phyloP scores from a whole-genome alignment of 1,140 invertebrate genomes.

The Drosophila mojavensis region DNA sequence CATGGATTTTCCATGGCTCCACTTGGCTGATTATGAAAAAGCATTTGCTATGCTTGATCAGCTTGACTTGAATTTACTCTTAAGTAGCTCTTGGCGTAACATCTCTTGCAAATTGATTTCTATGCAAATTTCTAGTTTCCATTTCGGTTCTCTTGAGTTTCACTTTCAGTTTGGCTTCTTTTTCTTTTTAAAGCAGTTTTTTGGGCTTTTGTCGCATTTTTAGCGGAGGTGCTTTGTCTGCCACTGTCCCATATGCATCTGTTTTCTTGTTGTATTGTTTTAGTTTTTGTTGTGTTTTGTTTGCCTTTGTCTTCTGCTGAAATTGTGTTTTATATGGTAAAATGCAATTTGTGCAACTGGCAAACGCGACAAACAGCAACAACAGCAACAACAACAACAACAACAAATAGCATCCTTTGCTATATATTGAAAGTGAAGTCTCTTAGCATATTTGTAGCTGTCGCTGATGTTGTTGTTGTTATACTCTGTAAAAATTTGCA shows the following conservation, averaged over 20 bases:
- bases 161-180: slow-evolving; percentile 71
- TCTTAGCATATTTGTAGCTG: slow-evolving; percentile 77
- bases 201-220: slow-evolving; percentile 71
- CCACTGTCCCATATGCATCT: slow-evolving; percentile 38
- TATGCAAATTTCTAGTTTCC: slow-evolving; percentile 81
- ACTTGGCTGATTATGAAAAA: neutral
- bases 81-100: slow-evolving; percentile 43
- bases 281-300: slow-evolving; percentile 34
- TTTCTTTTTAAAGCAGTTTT: slow-evolving; percentile 18
- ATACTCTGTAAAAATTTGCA: slow-evolving; percentile 77
- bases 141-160: slow-evolving; percentile 75
- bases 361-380: slow-evolving; percentile 74
- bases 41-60: neutral
- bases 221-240: slow-evolving; percentile 51
- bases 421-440: slow-evolving; percentile 82
- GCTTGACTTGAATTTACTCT: slow-evolving; percentile 5
- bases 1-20: too few relatives aligned
- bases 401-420: slow-evolving; percentile 73
- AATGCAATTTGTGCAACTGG: slow-evolving; percentile 82
- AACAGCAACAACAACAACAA: slow-evolving; percentile 40
- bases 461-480: slow-evolving; percentile 48
- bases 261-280: slow-evolving; percentile 38
- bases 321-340: slow-evolving; percentile 82
- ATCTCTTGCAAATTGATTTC: slow-evolving; percentile 79
- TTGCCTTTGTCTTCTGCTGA: slow-evolving; percentile 76